These are phyloP conservation scores for Diadumene lineata DNA, from an alignment of 92 coral and sea anemone species.

Conservation along the genomic window DNA sequence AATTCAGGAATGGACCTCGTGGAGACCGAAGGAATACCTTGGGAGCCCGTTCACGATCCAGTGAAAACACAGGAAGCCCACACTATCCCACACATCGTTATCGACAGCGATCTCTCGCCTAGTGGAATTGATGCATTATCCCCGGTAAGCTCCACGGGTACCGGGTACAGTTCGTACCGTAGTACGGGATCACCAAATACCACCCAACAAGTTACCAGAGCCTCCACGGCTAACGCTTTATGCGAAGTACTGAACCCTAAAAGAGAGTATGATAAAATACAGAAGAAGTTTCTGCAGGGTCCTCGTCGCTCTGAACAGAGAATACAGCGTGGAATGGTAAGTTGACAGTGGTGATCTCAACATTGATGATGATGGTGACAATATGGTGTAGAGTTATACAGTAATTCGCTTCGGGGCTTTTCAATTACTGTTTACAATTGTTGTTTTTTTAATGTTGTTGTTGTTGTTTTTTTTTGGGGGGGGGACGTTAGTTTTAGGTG, in stretches of 20 bases:
- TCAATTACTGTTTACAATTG: too few relatives aligned
- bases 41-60: neutral
- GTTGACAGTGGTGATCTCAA: neutral
- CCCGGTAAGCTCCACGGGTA: conserved; percentile 3
- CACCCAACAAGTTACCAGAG: neutral
- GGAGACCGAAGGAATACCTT: neutral
- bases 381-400: too few relatives aligned
- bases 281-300: conserved; percentile 52
- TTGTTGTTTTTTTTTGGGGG: too few relatives aligned
- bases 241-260: conserved; percentile 59
- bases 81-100: neutral
- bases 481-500: too few relatives aligned
- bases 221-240: conserved; percentile 21
- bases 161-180: neutral
- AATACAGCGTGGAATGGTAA: conserved; percentile 57
- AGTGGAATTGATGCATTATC: neutral
- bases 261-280: conserved; percentile 58
- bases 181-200: conserved; percentile 1
- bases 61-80: neutral
- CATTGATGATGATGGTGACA: neutral
- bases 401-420: too few relatives aligned
- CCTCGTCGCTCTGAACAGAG: conserved; percentile 68
- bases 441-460: too few relatives aligned
- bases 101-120: neutral
- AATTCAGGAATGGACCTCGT: neutral